These are phyloP conservation scores for Drosophila tripunctata DNA, from an alignment of 2,888 invertebrate species.

Conservation along the genomic window DNA sequence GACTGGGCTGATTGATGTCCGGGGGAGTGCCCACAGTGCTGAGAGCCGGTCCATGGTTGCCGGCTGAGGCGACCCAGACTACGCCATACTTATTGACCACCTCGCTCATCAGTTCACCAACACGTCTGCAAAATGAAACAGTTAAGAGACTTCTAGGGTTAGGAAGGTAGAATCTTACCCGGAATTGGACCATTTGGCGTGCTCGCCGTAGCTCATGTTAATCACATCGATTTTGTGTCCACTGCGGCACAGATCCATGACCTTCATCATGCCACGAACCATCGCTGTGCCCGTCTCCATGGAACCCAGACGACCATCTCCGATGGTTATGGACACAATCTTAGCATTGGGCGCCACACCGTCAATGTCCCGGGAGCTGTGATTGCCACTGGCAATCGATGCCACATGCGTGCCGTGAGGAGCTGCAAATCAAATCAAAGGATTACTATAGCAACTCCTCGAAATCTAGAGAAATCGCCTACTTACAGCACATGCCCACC, in stretches of 20 bases:
- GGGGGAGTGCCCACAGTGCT: slow-evolving; percentile 96
- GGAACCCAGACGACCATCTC: slow-evolving; percentile 95
- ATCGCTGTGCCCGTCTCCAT: slow-evolving; percentile 99
- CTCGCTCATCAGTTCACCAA: slow-evolving; percentile 93
- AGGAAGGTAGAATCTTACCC: slow-evolving; percentile 89
- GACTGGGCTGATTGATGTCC: slow-evolving; percentile 91
- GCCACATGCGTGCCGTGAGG: slow-evolving; percentile 99
- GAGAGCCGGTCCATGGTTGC: slow-evolving; percentile 91
- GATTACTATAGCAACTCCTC: slow-evolving; percentile 3
- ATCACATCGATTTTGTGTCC: slow-evolving; percentile 91
- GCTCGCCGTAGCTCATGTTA: slow-evolving; percentile 99
- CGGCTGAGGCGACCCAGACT: slow-evolving; percentile 96
- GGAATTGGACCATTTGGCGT: slow-evolving; percentile 94
- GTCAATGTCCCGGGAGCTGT: slow-evolving; percentile 93
- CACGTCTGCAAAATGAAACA: slow-evolving; percentile 86
- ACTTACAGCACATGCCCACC: slow-evolving; percentile 96
- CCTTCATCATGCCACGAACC: slow-evolving; percentile 94
- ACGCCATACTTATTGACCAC: slow-evolving; percentile 96
- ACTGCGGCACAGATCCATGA: slow-evolving; percentile 89
- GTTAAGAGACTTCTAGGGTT: neutral
- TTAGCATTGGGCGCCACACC: slow-evolving; percentile 99
- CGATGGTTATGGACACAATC: slow-evolving; percentile 95
- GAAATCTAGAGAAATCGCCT: neutral
- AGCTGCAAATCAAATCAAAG: slow-evolving; percentile 88
- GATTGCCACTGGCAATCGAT: slow-evolving; percentile 96